Conservation (phyloP, 2,797 vertebrate genomes). For the Phaenicophaeus curvirostris region DNA sequence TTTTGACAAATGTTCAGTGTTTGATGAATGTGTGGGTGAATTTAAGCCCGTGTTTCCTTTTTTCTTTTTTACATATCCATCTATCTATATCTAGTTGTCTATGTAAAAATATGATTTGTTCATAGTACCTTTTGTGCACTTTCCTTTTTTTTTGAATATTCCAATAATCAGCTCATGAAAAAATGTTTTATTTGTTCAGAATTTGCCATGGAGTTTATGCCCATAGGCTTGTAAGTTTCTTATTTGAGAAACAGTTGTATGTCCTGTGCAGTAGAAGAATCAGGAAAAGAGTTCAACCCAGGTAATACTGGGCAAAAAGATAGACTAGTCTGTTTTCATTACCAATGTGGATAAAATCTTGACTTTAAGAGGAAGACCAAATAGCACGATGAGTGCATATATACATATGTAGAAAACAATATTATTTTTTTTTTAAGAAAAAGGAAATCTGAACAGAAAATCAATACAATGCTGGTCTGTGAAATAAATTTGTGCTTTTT, state of each 20-base stretch:
- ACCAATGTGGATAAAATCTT: not conserved
- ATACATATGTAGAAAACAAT: not conserved
- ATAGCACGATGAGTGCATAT: fast-evolving
- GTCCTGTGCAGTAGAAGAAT: not conserved
- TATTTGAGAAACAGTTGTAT: not conserved
- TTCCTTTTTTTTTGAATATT: not conserved
- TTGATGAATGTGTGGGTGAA: not conserved
- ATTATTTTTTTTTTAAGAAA: not conserved
- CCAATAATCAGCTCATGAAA: not conserved
- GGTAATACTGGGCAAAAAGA: not conserved
- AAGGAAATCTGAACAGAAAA: not conserved
- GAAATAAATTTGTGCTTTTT: not conserved
- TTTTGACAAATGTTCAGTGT: not conserved
- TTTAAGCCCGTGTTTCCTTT: not conserved
- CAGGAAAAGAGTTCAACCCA: not conserved
- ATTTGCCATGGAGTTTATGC: not conserved
- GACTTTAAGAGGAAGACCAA: not conserved
- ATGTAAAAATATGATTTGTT: not conserved
- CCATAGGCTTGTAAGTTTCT: not conserved
- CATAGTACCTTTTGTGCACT: not conserved
- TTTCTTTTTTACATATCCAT: not conserved
- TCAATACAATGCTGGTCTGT: not conserved
- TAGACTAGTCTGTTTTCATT: not conserved
- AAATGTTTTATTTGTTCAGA: not conserved
- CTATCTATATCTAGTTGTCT: not conserved